Conservation (phyloP, 2,888 invertebrate species). For the Heteromyza rotundicornis region DNA sequence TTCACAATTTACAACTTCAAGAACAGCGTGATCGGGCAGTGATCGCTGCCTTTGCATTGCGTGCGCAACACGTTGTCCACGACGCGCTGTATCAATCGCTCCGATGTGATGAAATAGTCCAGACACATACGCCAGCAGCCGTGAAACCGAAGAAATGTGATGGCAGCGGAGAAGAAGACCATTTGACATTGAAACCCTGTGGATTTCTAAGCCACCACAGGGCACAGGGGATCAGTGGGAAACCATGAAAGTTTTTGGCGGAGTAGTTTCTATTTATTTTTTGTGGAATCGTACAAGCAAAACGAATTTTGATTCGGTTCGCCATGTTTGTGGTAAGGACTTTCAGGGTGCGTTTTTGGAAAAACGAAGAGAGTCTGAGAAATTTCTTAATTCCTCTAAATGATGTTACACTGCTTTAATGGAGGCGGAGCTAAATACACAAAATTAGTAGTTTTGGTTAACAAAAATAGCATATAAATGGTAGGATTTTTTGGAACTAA, state of each 20-base stretch:
- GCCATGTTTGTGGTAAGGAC: constrained; percentile 40
- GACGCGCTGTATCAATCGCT: constrained; percentile 76
- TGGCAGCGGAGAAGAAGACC: constrained; percentile 19
- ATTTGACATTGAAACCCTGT: constrained; percentile 27
- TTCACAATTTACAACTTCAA: constrained; percentile 64
- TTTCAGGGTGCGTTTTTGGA: neutral
- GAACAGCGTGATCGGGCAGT: constrained; percentile 89
- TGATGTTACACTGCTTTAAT: too few species aligned
- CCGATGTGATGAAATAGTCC: constrained; percentile 93
- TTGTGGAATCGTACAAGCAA: constrained; percentile 45
- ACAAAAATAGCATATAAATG: too few species aligned
- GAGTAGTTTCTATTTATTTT: constrained; percentile 33
- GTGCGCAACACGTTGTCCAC: constrained; percentile 86
- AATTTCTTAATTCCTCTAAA: too few species aligned
- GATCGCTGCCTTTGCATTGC: constrained; percentile 90
- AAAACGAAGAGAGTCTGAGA: too few species aligned
- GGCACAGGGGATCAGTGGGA: constrained; percentile 33
- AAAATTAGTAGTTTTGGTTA: too few species aligned
- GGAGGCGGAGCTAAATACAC: too few species aligned
- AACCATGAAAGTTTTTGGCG: constrained; percentile 26
- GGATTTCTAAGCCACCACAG: constrained; percentile 21
- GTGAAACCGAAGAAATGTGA: neutral
- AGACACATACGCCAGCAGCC: constrained; percentile 65
- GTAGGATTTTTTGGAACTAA: too few species aligned
- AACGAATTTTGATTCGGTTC: constrained; percentile 44